Percentiles rank a stretch among this genome's conserved stretches.
Conservation (phyloP, 2,797 vertebrate species). For the Urophycis tenuis region DNA sequence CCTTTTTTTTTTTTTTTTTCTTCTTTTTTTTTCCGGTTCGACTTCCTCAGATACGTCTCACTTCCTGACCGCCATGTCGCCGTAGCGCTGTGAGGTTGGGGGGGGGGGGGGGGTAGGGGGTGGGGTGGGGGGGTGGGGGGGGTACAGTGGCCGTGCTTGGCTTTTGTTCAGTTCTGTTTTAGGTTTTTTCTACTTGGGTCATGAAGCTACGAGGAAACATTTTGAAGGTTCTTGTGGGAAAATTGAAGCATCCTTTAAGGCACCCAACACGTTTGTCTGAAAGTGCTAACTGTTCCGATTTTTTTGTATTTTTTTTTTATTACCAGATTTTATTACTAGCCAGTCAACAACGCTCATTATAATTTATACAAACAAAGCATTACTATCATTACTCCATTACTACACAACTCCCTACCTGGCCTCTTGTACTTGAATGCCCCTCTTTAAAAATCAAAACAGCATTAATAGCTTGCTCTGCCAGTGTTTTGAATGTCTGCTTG, state of each 20-base stretch:
- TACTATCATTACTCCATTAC: neutral
- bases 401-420: conserved; percentile 9
- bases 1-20: neutral
- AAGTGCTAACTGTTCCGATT: neutral
- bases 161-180: neutral
- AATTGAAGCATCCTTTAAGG: neutral
- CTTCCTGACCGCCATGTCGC: neutral
- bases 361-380: conserved; percentile 19
- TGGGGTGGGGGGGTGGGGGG: neutral
- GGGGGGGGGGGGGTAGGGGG: neutral
- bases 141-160: too few relatives aligned
- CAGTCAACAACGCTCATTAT: neutral
- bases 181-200: neutral
- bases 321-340: neutral
- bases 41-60: neutral
- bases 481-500: conserved; percentile 13
- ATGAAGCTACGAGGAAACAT: neutral
- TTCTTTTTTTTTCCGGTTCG: neutral
- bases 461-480: conserved; percentile 8
- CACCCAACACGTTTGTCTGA: neutral
- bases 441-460: neutral
- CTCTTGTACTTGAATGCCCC: conserved; percentile 15
- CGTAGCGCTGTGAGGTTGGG: neutral
- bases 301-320: neutral
- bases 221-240: neutral